Percentiles rank a stretch among this genome's conserved stretches.
Evolutionary conservation across 2,797 vertebrate species (phyloP).

Genomic region (Pseudomugil gertrudae): DNA sequence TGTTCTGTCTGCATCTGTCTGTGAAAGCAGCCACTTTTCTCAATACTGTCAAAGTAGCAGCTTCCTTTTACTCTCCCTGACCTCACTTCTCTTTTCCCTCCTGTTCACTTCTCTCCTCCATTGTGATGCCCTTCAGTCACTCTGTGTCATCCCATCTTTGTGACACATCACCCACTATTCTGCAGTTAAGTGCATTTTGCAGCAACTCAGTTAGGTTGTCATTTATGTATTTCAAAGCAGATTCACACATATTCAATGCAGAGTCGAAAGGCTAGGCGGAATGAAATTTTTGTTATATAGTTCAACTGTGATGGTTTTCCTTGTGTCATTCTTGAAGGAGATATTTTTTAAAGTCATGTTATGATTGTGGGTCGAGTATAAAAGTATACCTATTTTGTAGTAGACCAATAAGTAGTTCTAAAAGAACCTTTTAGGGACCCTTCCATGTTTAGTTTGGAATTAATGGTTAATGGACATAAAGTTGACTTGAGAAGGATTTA

Average conservation of each 20-base stretch:
- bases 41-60: conserved; percentile 54
- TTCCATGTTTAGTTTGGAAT: not conserved
- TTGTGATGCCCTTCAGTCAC: conserved; percentile 38
- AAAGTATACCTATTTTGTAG: conserved; percentile 23
- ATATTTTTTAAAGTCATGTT: conserved; percentile 22
- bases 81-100: conserved; percentile 25
- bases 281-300: conserved; percentile 17
- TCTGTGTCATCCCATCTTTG: conserved; percentile 49
- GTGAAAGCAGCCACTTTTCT: conserved; percentile 52
- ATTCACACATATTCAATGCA: conserved; percentile 47
- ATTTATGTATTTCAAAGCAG: conserved; percentile 70
- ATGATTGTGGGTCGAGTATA: conserved; percentile 10
- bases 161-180: conserved; percentile 46
- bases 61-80: conserved; percentile 50
- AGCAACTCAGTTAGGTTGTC: conserved; percentile 57
- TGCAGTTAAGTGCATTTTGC: conserved; percentile 63
- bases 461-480: not conserved
- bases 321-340: conserved; percentile 42
- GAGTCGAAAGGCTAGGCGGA: conserved; percentile 30
- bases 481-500: not conserved
- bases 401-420: not conserved
- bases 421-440: not conserved
- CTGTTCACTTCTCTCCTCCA: conserved; percentile 28
- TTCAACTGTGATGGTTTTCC: not conserved
- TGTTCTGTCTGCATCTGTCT: conserved; percentile 22